Conservation (phyloP, 2,797 vertebrate species). For the Danio tinwini region DNA sequence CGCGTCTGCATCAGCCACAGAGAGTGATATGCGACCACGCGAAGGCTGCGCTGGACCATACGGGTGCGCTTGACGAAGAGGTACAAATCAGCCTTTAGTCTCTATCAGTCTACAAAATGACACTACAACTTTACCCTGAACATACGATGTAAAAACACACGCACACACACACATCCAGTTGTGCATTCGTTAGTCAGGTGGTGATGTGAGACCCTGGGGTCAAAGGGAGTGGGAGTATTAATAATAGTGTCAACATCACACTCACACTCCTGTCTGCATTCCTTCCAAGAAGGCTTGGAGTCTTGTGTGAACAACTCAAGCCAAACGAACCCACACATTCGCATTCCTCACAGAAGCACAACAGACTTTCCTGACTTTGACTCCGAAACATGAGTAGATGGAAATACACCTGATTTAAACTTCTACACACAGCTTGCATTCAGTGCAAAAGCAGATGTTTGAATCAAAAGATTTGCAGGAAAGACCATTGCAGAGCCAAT, state of each 20-base stretch:
- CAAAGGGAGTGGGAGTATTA: constrained; percentile 14
- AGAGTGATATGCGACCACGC: too few relatives aligned
- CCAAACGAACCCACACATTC: constrained; percentile 27
- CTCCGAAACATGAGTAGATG: neutral
- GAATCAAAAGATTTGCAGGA: neutral
- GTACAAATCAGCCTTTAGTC: too few relatives aligned
- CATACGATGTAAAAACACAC: too few relatives aligned
- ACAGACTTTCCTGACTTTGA: neutral
- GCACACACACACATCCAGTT: neutral
- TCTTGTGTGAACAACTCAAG: neutral
- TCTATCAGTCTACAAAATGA: neutral
- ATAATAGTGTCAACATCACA: constrained; percentile 7
- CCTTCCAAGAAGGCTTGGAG: constrained; percentile 7
- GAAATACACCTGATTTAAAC: neutral
- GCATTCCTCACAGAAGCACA: constrained; percentile 31
- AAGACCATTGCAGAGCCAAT: neutral
- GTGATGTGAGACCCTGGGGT: neutral
- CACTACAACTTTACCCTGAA: neutral
- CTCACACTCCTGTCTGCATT: constrained; percentile 16
- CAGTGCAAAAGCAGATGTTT: constrained; percentile 5
- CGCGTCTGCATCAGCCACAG: too few relatives aligned
- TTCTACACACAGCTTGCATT: constrained; percentile 18
- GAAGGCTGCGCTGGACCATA: too few relatives aligned
- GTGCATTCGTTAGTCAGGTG: constrained; percentile 28
- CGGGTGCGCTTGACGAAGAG: too few relatives aligned